Base-by-base conservation (phyloP, 2,113 vertebrate species). In the Dolichallabes microphthalmus region DNA sequence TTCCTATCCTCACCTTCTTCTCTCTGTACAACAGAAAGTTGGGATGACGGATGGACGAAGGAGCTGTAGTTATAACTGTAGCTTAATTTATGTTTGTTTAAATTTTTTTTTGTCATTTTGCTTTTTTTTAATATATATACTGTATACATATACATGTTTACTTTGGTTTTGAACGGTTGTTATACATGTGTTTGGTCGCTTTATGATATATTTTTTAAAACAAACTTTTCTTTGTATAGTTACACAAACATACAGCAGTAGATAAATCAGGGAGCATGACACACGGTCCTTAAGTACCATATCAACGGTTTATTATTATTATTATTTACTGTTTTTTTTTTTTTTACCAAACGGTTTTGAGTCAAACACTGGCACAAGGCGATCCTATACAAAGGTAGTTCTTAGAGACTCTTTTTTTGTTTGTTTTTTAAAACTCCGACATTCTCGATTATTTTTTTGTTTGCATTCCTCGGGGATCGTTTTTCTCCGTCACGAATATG, bases 1-100 rank as follows among this genome's bases (percentile, higher is more conserved):
- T 45, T 45, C 45, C 86, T 78, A 55, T 86, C 76, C 66, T 81
- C 77, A 80, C 83, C 52, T 78, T 83, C 86, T 63, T 82, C 50
- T 84, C 63, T 80, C 22, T 73, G 61, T 82, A 32, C 64, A 20
- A 82, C 68, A 87, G 83, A 80, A 76, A 71, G 82, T 75, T 35
- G 68, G 53, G 61, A 73, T 79, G 80, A 85, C 17, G 17, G 87
- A 79, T 71, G 69, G 68, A 80, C 61, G 81, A 80, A 81, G 73
- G 82, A 84, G 84, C 25, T 8, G 57, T 85, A 79, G 80, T 85
- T 86, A 81, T 20, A 68, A 87, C 77, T 81, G 82, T 87, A 87
- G 86, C 60, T 85, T 89, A 88, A 89, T 85, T 88, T 89, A 89
- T 86, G 85, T 74, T 78, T 82, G 79, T 86, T 60, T 75, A 71